Base-by-base conservation (phyloP, 1,140 invertebrate genomes). In the Coenobita brevimanus region DNA sequence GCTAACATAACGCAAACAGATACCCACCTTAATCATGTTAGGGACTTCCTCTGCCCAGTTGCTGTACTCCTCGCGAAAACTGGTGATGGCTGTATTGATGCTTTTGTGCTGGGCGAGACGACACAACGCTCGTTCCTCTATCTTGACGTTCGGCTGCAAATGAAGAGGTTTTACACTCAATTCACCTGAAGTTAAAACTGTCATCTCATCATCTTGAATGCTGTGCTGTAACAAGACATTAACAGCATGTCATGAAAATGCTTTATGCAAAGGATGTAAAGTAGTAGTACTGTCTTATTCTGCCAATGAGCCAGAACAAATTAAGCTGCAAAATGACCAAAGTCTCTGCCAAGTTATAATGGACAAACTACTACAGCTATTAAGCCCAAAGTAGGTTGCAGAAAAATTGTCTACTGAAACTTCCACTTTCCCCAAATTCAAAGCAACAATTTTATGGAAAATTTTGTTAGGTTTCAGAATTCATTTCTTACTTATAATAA, bases 121-220 rank as follows among this genome's bases (percentile, higher is more conserved):
- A 82, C 80, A 82, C 80, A 82, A 13, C 13, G 80, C 80, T 71
- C 80, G 30, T 43, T 82, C 80, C 64, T 82, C 80, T 30, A 71
- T 82, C 43, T 33, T 82, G 15, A 64, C 38, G 27, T 82, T n/a
- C 30, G 80, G 80, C 80, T 82, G 80, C 46, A 62, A 24, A 46
- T 33, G n/a, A 64, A 43, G 62, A 0, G n/a, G 24, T n/a, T 3
- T 38, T 38, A 76, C 33, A 43, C 13, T 4, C n/a, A 27, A 73
- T 36, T n/a, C n/a, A 73, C 1, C n/a, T 2, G 41, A 6, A 38
- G n/a, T 15, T 2, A 73, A 30, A 33, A 73, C 6, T n/a, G 41
- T 38, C n/a, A 73, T 73, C 33, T 38, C 27, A 21, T 69, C 36
- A 69, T 69, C 1, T 15, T 36, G 6, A 17, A 50, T 50, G 17